phyloP scores from a whole-genome alignment of 2,113 vertebrate species.

The Helogale parvula region DNA sequence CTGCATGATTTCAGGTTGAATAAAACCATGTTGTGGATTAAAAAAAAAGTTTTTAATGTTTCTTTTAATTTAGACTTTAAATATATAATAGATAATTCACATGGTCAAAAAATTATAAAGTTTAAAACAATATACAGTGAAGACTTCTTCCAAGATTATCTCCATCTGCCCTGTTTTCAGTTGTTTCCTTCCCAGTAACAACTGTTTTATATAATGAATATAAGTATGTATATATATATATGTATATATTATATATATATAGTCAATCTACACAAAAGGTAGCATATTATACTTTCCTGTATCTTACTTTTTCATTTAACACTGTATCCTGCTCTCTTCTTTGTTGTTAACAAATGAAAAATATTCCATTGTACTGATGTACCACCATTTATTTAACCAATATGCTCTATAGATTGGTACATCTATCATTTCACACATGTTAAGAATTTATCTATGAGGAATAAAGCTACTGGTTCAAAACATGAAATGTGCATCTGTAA shows the following conservation, averaged over 20 bases:
- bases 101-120: neutral
- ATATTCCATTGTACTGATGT: neutral
- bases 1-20: neutral
- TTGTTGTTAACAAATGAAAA: constrained; percentile 11
- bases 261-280: neutral
- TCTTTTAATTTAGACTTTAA: constrained; percentile 5
- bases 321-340: neutral
- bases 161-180: neutral
- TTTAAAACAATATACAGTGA: neutral
- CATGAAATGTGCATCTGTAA: neutral
- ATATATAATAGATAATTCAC: neutral
- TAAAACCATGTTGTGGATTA: neutral
- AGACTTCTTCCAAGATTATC: neutral
- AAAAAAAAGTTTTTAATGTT: neutral
- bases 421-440: neutral
- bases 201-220: neutral
- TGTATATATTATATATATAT: too few species aligned
- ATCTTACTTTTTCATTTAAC: neutral
- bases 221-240: too few species aligned
- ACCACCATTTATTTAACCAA: neutral
- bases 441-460: neutral
- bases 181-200: neutral
- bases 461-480: neutral
- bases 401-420: neutral
- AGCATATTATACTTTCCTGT: neutral